phyloP scores from a whole-genome alignment of 1,140 invertebrate species.

The Nasonia vitripennis region DNA sequence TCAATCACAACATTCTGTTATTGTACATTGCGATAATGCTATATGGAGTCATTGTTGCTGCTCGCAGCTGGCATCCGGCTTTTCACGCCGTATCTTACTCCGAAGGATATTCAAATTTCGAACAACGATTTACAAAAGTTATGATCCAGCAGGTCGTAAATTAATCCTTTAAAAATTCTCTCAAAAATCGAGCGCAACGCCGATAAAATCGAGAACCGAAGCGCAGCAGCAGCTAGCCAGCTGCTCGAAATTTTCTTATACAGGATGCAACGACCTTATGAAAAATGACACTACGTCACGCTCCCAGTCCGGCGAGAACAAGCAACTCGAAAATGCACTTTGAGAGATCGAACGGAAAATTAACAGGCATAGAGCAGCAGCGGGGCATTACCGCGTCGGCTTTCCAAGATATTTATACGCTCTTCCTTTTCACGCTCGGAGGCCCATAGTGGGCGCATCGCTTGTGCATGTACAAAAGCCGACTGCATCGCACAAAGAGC shows the following conservation, averaged over 20 bases:
- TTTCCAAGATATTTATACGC: not conserved
- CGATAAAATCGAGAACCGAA: not conserved
- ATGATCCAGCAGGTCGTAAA: not conserved
- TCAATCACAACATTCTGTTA: no score
- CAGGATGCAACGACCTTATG: no score
- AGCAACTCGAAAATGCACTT: not conserved
- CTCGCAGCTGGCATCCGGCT: no score
- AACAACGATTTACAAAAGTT: not conserved
- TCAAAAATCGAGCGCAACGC: not conserved
- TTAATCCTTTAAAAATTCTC: not conserved
- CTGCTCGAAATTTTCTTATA: no score
- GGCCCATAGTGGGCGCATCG: not conserved
- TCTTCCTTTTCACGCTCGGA: constrained; percentile 42
- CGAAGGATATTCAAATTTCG: not conserved
- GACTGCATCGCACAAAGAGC: no score
- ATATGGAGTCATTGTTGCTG: no score
- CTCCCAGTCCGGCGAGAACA: no score
- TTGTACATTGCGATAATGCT: no score
- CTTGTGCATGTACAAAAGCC: constrained; percentile 13
- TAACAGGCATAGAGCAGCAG: not conserved
- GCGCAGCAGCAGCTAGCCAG: no score
- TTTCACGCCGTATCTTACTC: no score
- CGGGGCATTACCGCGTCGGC: not conserved
- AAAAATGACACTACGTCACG: no score
- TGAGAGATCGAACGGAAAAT: not conserved